Evolutionary conservation across 2,113 vertebrate species (phyloP), one percentile per base, ranked within the genome.

Genomic region (Plecturocebus donacophilus): DNA sequence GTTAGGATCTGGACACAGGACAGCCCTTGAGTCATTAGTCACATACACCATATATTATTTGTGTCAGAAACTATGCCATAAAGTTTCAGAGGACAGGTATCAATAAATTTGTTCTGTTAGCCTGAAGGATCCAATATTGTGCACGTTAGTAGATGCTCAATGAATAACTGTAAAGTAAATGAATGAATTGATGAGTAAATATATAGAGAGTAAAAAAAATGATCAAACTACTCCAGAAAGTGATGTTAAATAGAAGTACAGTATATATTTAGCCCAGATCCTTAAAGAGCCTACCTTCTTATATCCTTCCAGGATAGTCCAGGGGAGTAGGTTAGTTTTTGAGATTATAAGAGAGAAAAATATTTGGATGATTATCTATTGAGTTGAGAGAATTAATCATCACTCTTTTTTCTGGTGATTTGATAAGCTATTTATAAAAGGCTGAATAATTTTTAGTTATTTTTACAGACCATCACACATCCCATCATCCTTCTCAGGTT

Each of bases 341-440:
- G 56, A 40, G 49, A 61, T 92, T 90, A 89, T 17, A 87, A 75
- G 6, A 14, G 21, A 87, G 49, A 94, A n/a, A 25, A 56, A 77
- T 70, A 76, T 88, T 87, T 93, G 38, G n/a, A 77, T 35, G 81
- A 52, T 76, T 81, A 84, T 47, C 27, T 87, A n/a, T 68, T 84
- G 30, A 92, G 52, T 73, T 93, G 13, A 66, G 45, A 68, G 32
- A 88, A 47, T 35, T 76, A 47, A 61, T 32, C 25, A 49, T 90
- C 8, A 85, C 13, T 81, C 23, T 94, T 84, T 45, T 87, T 79
- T 30, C 21, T 82, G 30, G 82, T 95, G 45, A 3, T 87, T 49
- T 96, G 21, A 66, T 35, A 95, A 94, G 54, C 95, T 93, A 75
- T n/a, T 70, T 20, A 66, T 40, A 81, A 10, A 91, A 40, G 14